Evolutionary conservation across 2,888 invertebrate genomes (phyloP).

Genomic region (Dexiosoma caninum): DNA sequence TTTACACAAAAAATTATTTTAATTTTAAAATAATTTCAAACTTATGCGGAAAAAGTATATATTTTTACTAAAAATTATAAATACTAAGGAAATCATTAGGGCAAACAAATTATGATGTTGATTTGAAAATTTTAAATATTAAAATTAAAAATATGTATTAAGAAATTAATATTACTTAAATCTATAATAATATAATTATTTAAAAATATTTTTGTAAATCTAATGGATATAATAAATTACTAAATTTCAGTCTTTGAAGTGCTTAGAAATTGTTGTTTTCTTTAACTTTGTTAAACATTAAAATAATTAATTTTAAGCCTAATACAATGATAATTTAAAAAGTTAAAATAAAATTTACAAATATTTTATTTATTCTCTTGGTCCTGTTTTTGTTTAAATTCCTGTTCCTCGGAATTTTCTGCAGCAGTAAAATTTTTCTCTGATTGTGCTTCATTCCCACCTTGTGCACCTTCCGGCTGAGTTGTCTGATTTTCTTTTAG

Average conservation of each 20-base stretch:
- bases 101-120: not conserved
- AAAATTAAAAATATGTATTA: slow-evolving; percentile 20
- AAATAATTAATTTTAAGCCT: slow-evolving; percentile 2
- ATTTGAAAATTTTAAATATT: not conserved
- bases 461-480: not conserved
- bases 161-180: slow-evolving; percentile 8
- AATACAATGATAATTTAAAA: slow-evolving; percentile 10
- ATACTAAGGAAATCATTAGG: slow-evolving; percentile 37
- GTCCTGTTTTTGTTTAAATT: no score
- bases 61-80: slow-evolving; percentile 2
- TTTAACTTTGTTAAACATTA: slow-evolving; percentile 38
- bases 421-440: not conserved
- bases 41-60: not conserved
- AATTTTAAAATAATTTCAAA: not conserved
- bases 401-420: not conserved
- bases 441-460: not conserved
- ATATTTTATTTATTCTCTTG: not conserved
- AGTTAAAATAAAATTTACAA: not conserved
- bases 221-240: slow-evolving; percentile 58
- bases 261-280: slow-evolving; percentile 56
- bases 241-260: slow-evolving; percentile 63
- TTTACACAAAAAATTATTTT: not conserved
- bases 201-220: slow-evolving; percentile 7
- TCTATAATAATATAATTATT: slow-evolving; percentile 11
- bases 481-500: no score